Evolutionary conservation across 2,797 vertebrate species (phyloP), one percentile per base, ranked within the genome.

Genomic region (Melanotaenia maccullochi): DNA sequence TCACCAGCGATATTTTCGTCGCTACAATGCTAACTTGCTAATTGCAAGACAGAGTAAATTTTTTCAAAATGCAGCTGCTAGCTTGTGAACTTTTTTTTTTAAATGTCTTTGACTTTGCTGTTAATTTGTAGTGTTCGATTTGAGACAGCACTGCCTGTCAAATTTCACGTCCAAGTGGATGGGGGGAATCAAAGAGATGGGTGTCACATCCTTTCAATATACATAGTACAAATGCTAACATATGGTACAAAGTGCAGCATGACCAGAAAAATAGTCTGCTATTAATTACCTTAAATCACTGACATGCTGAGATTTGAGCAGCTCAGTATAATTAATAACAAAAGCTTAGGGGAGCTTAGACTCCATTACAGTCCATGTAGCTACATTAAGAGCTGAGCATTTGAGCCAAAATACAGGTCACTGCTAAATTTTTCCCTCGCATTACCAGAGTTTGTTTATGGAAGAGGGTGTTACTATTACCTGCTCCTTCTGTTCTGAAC

Each of bases 271-370:
- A 42, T 36, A 14, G 12, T 58, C n/a, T 65, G 40, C 33, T 1
- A 20, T 51, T 72, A 72, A 42, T 35, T 67, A 35, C 60, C 42
- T 68, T 73, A 67, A 76, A 55, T 68, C 47, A 22, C 52, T 30
- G 38, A 28, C 51, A 68, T 28, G 33, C 9, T 40, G 47, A 78
- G 76, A 78, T 78, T 58, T 79, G 71, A 80, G 56, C 13, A 40
- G 71, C 58, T 78, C 30, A 30, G 65, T 57, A 59, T 75, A 73
- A 87, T 81, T 84, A 79, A 68, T 60, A 35, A 60, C n/a, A 51
- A 66, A 74, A 70, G 72, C 58, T 82, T 80, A 59, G 18, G 2
- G 61, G 58, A 78, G 75, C 64, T 78, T 79, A 67, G 68, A 61
- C 73, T 52, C 68, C 35, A 69, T 68, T 47, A 64, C 57, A 71